phyloP scores from a whole-genome alignment of 2,888 invertebrate species.

The Dorcus hopei region DNA sequence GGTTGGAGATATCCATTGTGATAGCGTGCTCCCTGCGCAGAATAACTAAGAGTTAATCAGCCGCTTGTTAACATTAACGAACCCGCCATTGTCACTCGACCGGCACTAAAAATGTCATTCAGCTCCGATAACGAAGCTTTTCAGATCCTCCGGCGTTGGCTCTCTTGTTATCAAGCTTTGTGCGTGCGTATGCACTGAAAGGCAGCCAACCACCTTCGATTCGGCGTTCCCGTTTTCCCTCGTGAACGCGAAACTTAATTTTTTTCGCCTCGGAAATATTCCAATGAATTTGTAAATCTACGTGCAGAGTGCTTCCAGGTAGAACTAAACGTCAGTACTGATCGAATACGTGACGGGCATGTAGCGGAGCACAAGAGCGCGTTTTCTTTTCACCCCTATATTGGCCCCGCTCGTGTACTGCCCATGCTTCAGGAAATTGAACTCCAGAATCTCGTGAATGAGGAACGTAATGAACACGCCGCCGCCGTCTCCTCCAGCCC shows the following conservation, averaged over 20 bases:
- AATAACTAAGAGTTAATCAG: constrained; percentile 45
- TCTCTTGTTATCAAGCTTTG: constrained; percentile 18
- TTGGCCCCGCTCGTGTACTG: constrained; percentile 24
- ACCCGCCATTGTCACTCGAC: constrained; percentile 41
- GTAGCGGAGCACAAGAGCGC: constrained; percentile 1
- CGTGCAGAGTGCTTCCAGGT: background rate
- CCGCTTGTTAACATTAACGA: constrained; percentile 48
- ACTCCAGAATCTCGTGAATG: constrained; percentile 35
- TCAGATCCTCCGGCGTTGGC: constrained; percentile 22
- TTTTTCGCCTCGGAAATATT: no score
- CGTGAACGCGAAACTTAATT: no score
- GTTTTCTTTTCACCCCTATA: background rate
- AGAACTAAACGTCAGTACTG: constrained; percentile 16
- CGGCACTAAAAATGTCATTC: constrained; percentile 44
- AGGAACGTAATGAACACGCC: constrained; percentile 37
- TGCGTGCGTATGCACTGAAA: constrained; percentile 28
- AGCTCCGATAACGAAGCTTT: constrained; percentile 43
- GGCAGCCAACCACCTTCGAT: constrained; percentile 2
- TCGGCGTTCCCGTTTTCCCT: no score
- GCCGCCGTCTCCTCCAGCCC: constrained; percentile 15
- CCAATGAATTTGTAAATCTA: background rate
- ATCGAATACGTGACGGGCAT: constrained; percentile 29
- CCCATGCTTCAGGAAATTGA: constrained; percentile 38
- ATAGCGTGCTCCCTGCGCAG: constrained; percentile 26
- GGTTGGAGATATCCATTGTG: constrained; percentile 26